Base-by-base conservation (phyloP, 1,140 invertebrate species). In the Neodiprion pinetum region DNA sequence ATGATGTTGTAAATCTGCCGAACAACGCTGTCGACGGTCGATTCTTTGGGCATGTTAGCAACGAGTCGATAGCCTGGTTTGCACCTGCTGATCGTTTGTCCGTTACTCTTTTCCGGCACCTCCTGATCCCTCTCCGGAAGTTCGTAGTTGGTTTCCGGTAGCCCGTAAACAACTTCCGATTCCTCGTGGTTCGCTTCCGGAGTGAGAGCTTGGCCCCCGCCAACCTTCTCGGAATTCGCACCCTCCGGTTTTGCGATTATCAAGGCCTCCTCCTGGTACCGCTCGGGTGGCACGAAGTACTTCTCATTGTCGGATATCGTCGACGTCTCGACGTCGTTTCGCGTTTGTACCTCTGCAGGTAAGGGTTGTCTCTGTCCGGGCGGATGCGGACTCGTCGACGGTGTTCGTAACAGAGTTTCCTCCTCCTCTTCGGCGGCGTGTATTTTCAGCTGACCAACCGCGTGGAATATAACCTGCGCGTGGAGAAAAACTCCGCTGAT, bases 391-490 rank as follows among this genome's bases (percentile, higher is more conserved):
- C 78, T 79, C 17, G 82, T 83, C 61, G 81, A 75, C 10, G 82
- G 78, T 73, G 76, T 61, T 23, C n/a, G 47, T 47, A 49, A 49
- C 21, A 40, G 21, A 49, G 2, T 48, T 49, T 21, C 10, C 48
- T 40, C 21, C 14, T 14, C 17, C 48, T 71, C 70, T 21, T 71
- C 70, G 23, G 48, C 17, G 7, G 23, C 21, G 17, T 12, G 23
- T 71, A 11, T 69, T 69, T 84, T 86, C 50, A 86, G 47, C 73
- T 87, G 85, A 9, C 86, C 84, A 9, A 86, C 86, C 2, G 83
- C 79, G 70, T 87, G 82, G 75, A 86, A 87, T 74, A 86, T 87
- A 14, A 87, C 86, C 86, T 87, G 67, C 28, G 70, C 21, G 47
- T 8, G 3, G 48, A 48, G 14, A 71, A 8, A 8, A 71, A 12